These are phyloP conservation scores for Nesoenas mayeri DNA, from an alignment of 2,113 vertebrate species.

Conservation along the genomic window DNA sequence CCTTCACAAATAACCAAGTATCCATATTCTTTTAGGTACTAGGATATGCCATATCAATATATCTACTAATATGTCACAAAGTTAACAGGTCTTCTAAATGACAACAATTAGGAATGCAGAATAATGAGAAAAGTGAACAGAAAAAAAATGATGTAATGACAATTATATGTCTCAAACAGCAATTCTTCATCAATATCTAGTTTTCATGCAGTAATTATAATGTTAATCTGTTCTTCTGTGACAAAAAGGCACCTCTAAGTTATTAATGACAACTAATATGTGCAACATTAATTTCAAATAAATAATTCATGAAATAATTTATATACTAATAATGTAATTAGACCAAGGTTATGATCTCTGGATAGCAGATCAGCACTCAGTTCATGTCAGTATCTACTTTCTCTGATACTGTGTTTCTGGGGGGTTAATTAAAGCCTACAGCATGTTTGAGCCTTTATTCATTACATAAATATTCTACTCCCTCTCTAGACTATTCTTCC, in stretches of 20 bases:
- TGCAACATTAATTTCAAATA: constrained; percentile 54
- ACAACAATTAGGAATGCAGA: background rate
- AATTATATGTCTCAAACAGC: background rate
- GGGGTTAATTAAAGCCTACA: constrained; percentile 47
- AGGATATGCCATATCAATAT: background rate
- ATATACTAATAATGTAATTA: constrained; percentile 66
- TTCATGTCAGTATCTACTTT: constrained; percentile 3
- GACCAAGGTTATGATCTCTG: constrained; percentile 59
- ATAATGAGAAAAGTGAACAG: background rate
- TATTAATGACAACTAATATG: constrained; percentile 47
- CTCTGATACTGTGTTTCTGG: constrained; percentile 34
- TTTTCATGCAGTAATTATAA: constrained; percentile 58
- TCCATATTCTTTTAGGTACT: background rate
- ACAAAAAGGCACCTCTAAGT: constrained; percentile 26
- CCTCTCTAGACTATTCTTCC: background rate
- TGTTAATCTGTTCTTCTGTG: constrained; percentile 29
- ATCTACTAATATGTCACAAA: background rate
- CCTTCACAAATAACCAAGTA: background rate
- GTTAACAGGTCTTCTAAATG: background rate
- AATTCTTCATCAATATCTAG: constrained; percentile 54
- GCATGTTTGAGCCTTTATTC: background rate
- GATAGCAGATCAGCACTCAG: background rate
- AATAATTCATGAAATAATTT: constrained; percentile 53
- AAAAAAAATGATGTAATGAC: background rate
- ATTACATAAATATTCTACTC: background rate